Evolutionary conservation across 2,113 vertebrate genomes (phyloP).

Genomic region (Dasyprocta punctata): DNA sequence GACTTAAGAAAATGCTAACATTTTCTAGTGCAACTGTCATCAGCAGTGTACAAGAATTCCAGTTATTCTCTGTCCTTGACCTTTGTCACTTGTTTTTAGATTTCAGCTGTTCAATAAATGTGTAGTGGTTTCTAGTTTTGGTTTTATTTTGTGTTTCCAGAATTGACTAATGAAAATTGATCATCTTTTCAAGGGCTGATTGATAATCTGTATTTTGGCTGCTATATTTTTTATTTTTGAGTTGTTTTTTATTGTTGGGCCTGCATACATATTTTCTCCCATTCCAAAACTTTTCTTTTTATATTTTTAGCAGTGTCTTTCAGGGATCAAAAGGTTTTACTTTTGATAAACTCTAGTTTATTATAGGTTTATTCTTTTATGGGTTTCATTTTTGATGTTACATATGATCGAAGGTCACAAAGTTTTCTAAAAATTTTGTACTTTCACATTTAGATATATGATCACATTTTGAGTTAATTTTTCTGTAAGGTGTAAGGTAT

Average conservation of each 20-base stretch:
- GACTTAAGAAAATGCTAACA: conserved; percentile 12
- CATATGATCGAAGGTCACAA: conserved; percentile 10
- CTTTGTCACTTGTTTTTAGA: conserved; percentile 21
- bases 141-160: conserved; percentile 45
- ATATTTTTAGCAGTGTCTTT: conserved; percentile 20
- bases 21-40: not conserved
- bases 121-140: not conserved
- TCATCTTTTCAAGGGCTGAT: conserved; percentile 39
- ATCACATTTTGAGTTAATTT: conserved; percentile 31
- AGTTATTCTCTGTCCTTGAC: not conserved
- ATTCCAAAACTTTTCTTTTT: conserved; percentile 11
- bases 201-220: not conserved
- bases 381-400: not conserved
- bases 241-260: conserved; percentile 42
- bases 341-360: not conserved
- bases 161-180: conserved; percentile 1
- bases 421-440: conserved; percentile 4
- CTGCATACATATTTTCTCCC: not conserved
- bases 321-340: not conserved
- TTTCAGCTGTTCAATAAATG: conserved; percentile 1
- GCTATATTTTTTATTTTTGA: not conserved
- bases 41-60: not conserved
- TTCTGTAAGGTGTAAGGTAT: not conserved
- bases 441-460: not conserved
- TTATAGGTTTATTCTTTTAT: conserved; percentile 4